phyloP scores from a whole-genome alignment of 2,797 vertebrate species.

The Varecia variegata region DNA sequence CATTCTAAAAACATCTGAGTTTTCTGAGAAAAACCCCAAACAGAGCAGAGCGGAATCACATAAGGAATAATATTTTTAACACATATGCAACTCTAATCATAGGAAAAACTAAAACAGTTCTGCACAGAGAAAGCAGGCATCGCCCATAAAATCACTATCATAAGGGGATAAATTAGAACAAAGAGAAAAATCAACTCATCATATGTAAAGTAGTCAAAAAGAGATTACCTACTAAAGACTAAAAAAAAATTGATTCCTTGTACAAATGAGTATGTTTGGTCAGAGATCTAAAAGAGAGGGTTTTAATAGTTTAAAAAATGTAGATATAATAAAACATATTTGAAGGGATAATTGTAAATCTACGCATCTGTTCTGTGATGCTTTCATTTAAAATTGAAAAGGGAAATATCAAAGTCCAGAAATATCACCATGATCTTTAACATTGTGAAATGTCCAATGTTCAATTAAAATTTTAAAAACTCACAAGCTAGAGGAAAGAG shows the following conservation, averaged over 20 bases:
- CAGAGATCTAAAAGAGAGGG: not conserved
- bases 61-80: not conserved
- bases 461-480: not conserved
- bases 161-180: not conserved
- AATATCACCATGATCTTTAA: not conserved
- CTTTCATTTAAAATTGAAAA: not conserved
- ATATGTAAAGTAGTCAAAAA: not conserved
- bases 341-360: not conserved
- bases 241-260: not conserved
- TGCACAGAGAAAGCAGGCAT: not conserved
- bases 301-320: not conserved
- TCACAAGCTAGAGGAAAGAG: not conserved
- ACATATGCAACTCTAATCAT: not conserved
- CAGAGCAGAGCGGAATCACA: not conserved
- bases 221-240: not conserved
- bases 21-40: not conserved
- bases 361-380: not conserved
- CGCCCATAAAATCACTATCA: not conserved
- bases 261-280: not conserved
- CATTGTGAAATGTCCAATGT: not conserved
- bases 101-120: not conserved
- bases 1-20: not conserved
- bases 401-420: not conserved
- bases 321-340: not conserved
- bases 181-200: not conserved